A percentile compares a stretch with the other conserved stretches of the same genome.
phyloP scores from a whole-genome alignment of 37 sponge, comb jelly and placozoan genomes.

The Aphrocallistes beatrix region DNA sequence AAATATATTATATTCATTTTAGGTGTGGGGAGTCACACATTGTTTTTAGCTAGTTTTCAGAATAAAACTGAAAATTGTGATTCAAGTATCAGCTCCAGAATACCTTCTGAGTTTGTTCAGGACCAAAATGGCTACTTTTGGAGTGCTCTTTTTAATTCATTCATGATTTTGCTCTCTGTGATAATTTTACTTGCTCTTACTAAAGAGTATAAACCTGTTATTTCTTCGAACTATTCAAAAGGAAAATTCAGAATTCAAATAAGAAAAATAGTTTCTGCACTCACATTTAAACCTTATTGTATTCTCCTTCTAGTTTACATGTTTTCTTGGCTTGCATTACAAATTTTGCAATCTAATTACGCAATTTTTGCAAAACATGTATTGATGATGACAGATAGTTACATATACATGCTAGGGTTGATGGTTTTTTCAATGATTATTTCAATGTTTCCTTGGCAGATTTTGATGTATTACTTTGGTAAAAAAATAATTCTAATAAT shows the following conservation, averaged over 20 bases:
- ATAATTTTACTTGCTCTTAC: not conserved
- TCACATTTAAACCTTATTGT: not conserved
- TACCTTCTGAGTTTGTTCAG: not conserved
- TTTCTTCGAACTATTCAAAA: not conserved
- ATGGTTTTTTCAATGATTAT: conserved; percentile 28
- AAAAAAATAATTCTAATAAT: conserved; percentile 47
- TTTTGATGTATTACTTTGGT: conserved; percentile 38
- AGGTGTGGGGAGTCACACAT: not conserved
- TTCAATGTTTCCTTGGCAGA: conserved; percentile 68
- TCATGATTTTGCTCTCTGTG: not conserved
- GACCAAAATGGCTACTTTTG: not conserved
- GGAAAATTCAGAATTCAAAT: not conserved
- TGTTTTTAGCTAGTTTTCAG: not conserved
- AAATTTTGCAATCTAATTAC: conserved; percentile 60
- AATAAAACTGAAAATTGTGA: not conserved
- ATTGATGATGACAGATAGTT: conserved; percentile 32
- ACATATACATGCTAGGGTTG: conserved; percentile 53
- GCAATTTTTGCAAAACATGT: conserved; percentile 59
- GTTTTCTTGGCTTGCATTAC: not conserved
- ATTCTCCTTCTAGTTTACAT: not conserved
- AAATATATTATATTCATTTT: no score
- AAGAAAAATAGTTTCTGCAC: not conserved
- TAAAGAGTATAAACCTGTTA: not conserved
- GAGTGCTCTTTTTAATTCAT: not conserved
- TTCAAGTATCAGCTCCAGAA: not conserved